These are phyloP conservation scores for Chloropsis hardwickii DNA, from an alignment of 2,113 vertebrate genomes.

Conservation along the genomic window DNA sequence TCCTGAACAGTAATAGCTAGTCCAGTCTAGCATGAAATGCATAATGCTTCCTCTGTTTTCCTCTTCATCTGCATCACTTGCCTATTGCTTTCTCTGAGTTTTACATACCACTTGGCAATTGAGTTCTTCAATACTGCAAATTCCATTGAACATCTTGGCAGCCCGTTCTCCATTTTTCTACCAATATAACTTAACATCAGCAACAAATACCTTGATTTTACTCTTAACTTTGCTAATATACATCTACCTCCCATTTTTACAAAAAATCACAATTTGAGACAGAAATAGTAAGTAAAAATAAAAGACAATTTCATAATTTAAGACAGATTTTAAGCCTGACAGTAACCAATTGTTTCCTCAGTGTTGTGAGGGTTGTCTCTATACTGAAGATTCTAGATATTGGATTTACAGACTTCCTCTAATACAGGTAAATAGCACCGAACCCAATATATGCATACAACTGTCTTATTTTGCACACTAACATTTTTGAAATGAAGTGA, in stretches of 20 bases:
- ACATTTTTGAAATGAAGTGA: not conserved
- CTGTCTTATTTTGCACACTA: not conserved
- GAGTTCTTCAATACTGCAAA: not conserved
- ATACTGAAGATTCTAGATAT: not conserved
- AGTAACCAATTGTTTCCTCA: not conserved
- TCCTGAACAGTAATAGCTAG: not conserved
- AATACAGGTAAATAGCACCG: not conserved
- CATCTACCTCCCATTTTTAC: not conserved
- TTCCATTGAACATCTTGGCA: not conserved
- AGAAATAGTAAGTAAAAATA: not conserved
- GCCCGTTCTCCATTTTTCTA: not conserved
- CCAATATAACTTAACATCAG: not conserved
- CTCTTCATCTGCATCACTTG: not conserved
- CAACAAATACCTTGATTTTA: not conserved
- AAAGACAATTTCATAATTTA: not conserved
- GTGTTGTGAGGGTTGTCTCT: not conserved
- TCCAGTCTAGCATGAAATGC: not conserved
- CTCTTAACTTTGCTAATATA: not conserved
- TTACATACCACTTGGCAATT: not conserved
- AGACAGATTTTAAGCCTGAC: not conserved
- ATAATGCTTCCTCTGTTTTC: not conserved
- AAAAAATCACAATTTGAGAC: not conserved
- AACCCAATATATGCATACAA: not conserved
- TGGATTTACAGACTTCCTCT: not conserved
- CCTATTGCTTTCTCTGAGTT: not conserved